phyloP scores from a whole-genome alignment of 1,140 invertebrate species.

The Bactericera cockerelli region DNA sequence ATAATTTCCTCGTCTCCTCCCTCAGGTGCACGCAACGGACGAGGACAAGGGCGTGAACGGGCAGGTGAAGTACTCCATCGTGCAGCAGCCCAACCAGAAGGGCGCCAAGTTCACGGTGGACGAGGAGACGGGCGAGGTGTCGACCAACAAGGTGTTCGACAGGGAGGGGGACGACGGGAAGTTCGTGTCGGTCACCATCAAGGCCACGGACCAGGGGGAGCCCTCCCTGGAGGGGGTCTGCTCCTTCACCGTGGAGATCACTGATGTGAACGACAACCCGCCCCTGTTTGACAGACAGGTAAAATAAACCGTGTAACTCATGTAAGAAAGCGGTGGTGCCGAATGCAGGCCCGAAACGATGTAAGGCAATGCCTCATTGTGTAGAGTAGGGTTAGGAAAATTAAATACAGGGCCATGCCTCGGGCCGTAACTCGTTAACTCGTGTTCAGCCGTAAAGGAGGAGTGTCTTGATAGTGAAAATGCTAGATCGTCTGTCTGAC shows the following conservation, averaged over 20 bases:
- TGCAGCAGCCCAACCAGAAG: constrained; percentile 90
- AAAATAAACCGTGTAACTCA: constrained; percentile 25
- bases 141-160: constrained; percentile 90
- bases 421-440: too few relatives aligned
- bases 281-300: constrained; percentile 89
- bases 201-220: constrained; percentile 92
- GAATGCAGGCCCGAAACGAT: too few relatives aligned
- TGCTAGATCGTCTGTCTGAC: too few relatives aligned
- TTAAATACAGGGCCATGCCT: too few relatives aligned
- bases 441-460: too few relatives aligned
- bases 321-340: too few relatives aligned
- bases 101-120: constrained; percentile 89
- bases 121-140: constrained; percentile 85
- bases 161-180: constrained; percentile 89
- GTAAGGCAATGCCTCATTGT: too few relatives aligned
- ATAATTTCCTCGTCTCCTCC: not conserved
- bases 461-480: too few relatives aligned
- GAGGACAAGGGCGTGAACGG: constrained; percentile 89
- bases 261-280: constrained; percentile 87
- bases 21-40: constrained; percentile 71
- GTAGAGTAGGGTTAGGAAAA: too few relatives aligned
- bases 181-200: constrained; percentile 88
- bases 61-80: constrained; percentile 86
- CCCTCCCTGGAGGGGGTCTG: constrained; percentile 87
- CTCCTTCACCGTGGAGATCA: constrained; percentile 91